Evolutionary conservation across 2,888 invertebrate species (phyloP).

Genomic region (Platynereis dumerilii): DNA sequence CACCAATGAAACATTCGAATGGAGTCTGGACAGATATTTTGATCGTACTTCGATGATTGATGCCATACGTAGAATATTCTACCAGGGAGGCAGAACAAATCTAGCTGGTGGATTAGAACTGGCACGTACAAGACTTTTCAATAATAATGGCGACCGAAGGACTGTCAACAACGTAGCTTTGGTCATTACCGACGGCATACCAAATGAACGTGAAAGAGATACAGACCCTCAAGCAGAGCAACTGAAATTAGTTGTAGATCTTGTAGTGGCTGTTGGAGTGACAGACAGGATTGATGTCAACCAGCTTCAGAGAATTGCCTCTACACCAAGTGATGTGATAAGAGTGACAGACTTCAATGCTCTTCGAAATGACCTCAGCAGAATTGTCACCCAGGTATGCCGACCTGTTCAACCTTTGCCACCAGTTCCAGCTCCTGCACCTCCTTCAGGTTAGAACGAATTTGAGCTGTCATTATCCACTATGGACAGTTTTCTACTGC

Average conservation of each 20-base stretch:
- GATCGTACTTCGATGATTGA: background rate
- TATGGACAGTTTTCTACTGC: no score
- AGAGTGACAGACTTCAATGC: no score
- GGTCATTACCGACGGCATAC: background rate
- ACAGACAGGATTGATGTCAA: background rate
- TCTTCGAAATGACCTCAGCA: no score
- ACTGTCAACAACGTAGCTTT: background rate
- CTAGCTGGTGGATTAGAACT: conserved; percentile 1
- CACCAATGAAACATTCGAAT: background rate
- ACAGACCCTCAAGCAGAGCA: background rate
- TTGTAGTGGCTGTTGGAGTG: background rate
- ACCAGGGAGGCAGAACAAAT: background rate
- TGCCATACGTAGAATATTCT: background rate
- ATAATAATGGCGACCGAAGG: background rate
- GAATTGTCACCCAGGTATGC: no score
- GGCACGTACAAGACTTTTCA: background rate
- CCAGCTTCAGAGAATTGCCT: no score
- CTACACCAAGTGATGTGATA: no score
- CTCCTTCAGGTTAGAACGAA: no score
- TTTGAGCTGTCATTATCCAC: no score
- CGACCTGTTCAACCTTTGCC: no score
- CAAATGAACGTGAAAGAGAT: conserved; percentile 4
- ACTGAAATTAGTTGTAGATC: background rate
- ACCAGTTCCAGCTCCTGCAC: no score
- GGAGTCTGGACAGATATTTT: background rate